These are phyloP conservation scores for Drosophila insularis DNA, from an alignment of 1,140 invertebrate genomes.

Conservation along the genomic window DNA sequence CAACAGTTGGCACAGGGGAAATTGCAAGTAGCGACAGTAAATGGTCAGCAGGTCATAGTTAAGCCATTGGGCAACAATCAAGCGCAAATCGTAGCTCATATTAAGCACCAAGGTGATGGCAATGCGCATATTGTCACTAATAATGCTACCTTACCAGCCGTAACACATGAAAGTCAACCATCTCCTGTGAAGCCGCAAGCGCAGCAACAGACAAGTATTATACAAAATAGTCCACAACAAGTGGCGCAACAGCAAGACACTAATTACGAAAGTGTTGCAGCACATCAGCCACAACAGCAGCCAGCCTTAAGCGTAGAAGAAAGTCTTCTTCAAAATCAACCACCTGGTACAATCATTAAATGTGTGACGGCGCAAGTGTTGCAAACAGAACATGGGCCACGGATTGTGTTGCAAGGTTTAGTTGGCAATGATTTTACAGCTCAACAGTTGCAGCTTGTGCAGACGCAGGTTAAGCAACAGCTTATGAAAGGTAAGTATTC, in stretches of 20 bases:
- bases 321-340: slow-evolving; percentile 88
- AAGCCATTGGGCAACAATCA: slow-evolving; percentile 88
- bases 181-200: slow-evolving; percentile 56
- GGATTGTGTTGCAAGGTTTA: slow-evolving; percentile 92
- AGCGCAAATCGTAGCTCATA: slow-evolving; percentile 87
- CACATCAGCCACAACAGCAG: slow-evolving; percentile 43
- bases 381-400: slow-evolving; percentile 90
- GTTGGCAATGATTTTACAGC: slow-evolving; percentile 91
- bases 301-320: slow-evolving; percentile 86
- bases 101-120: slow-evolving; percentile 83
- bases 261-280: slow-evolving; percentile 28
- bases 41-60: slow-evolving; percentile 92
- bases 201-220: slow-evolving; percentile 33
- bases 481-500: slow-evolving; percentile 88
- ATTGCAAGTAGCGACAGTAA: slow-evolving; percentile 91
- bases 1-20: slow-evolving; percentile 91
- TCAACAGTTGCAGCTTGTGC: slow-evolving; percentile 90
- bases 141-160: slow-evolving; percentile 41
- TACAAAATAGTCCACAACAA: slow-evolving; percentile 66
- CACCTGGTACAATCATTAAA: slow-evolving; percentile 93
- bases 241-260: slow-evolving; percentile 53
- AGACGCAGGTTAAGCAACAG: slow-evolving; percentile 94
- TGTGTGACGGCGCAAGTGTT: slow-evolving; percentile 92
- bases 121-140: slow-evolving; percentile 79
- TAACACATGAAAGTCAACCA: slow-evolving; percentile 55